phyloP scores from a whole-genome alignment of 2,113 vertebrate species.

The Euleptes europaea region DNA sequence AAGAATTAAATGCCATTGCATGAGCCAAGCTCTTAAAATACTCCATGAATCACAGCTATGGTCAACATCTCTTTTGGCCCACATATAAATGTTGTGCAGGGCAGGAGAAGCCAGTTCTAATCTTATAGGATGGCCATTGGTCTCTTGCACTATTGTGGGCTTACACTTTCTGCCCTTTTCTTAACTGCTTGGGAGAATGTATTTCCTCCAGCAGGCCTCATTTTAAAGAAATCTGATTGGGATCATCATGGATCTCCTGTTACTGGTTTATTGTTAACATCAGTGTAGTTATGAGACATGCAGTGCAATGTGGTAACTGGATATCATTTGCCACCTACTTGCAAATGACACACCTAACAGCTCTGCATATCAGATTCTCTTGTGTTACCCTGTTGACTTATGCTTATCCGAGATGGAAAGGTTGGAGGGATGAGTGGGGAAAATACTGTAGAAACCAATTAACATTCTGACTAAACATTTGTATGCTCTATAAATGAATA shows the following conservation, averaged over 20 bases:
- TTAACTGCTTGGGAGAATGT: background rate
- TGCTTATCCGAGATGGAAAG: background rate
- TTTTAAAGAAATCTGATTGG: background rate
- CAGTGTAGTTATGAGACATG: background rate
- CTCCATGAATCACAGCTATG: background rate
- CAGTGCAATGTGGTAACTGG: accelerated
- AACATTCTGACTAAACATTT: background rate
- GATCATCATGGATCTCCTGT: background rate
- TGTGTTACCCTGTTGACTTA: background rate
- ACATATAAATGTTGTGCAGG: background rate
- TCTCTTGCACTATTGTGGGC: background rate
- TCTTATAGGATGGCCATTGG: background rate
- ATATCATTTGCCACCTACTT: background rate
- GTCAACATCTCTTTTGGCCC: background rate
- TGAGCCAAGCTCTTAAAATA: background rate
- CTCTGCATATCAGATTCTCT: background rate
- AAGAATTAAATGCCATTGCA: background rate
- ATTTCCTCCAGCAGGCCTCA: background rate
- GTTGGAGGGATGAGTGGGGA: background rate
- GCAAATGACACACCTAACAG: background rate
- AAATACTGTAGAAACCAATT: background rate
- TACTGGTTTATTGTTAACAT: background rate
- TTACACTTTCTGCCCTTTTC: conserved; percentile 4
- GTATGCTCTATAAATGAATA: background rate
- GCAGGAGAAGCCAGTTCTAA: conserved; percentile 18